These are phyloP conservation scores for Graptemys geographica DNA, from an alignment of 2,797 vertebrate genomes.

Conservation along the genomic window DNA sequence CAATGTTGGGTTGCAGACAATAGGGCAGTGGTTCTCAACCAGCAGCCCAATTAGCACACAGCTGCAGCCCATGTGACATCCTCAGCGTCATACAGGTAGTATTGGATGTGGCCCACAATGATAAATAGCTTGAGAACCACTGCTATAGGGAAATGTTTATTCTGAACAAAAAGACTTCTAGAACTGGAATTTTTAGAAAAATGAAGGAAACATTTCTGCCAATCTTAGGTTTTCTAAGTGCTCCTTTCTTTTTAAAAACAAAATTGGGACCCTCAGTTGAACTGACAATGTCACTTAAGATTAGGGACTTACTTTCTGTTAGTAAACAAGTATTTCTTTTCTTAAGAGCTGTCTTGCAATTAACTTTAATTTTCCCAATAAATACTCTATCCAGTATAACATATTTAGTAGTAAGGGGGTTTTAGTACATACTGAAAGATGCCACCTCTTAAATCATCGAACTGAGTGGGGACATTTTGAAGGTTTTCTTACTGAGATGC, in stretches of 20 bases:
- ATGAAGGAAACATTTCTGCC: neutral
- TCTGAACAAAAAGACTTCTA: neutral
- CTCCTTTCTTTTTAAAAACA: neutral
- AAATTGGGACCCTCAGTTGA: neutral
- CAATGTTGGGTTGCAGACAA: conserved; percentile 17
- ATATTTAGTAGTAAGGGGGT: neutral
- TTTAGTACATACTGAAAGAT: neutral
- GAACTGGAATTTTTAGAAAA: neutral
- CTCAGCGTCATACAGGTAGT: too few species aligned
- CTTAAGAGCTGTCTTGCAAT: neutral
- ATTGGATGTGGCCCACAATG: too few species aligned
- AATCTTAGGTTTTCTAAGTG: neutral
- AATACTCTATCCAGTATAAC: neutral
- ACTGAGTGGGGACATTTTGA: neutral
- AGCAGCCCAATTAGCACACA: too few species aligned
- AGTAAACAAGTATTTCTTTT: neutral
- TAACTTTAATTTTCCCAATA: neutral
- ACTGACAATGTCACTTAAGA: neutral
- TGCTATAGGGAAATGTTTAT: conserved; percentile 4
- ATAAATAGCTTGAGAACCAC: too few species aligned
- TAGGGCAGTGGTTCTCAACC: too few species aligned
- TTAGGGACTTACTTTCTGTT: neutral
- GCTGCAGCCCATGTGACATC: too few species aligned
- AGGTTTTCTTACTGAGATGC: neutral
- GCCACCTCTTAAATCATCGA: neutral